Evolutionary conservation across 2,797 vertebrate species (phyloP).

Genomic region (Sebastes nivosus): DNA sequence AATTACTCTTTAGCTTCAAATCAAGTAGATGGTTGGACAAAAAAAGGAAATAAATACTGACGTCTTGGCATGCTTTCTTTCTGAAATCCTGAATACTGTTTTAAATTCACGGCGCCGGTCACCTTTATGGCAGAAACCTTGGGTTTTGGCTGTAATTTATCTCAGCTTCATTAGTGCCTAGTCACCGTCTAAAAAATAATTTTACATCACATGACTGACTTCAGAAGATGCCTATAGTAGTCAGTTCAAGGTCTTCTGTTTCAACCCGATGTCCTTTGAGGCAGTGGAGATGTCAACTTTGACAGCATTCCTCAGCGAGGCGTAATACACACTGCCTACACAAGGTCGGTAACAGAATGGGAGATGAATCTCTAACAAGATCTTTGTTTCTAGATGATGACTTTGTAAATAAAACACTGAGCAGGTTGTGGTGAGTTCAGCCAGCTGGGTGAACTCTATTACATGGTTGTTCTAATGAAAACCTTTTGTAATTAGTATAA

Average conservation of each 20-base stretch:
- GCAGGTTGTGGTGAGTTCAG: background rate
- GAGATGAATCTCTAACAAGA: background rate
- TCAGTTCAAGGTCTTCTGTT: conserved; percentile 5
- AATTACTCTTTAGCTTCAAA: background rate
- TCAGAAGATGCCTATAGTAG: background rate
- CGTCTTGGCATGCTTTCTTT: background rate
- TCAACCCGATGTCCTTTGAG: background rate
- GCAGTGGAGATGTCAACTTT: background rate
- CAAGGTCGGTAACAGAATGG: background rate
- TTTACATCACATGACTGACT: background rate
- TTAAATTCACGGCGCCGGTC: background rate
- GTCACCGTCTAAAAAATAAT: background rate
- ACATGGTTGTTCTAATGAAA: background rate
- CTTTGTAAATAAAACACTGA: background rate
- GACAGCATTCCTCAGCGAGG: background rate
- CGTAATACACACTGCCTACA: background rate
- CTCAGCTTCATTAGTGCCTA: background rate
- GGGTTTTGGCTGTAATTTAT: background rate
- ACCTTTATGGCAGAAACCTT: background rate
- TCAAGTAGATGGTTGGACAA: background rate
- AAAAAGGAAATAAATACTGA: background rate
- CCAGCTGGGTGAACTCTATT: background rate
- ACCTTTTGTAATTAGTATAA: background rate
- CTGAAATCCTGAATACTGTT: background rate
- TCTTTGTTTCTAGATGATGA: background rate